Base-by-base conservation (phyloP, 2,113 vertebrate species). In the Centropus bengalensis region DNA sequence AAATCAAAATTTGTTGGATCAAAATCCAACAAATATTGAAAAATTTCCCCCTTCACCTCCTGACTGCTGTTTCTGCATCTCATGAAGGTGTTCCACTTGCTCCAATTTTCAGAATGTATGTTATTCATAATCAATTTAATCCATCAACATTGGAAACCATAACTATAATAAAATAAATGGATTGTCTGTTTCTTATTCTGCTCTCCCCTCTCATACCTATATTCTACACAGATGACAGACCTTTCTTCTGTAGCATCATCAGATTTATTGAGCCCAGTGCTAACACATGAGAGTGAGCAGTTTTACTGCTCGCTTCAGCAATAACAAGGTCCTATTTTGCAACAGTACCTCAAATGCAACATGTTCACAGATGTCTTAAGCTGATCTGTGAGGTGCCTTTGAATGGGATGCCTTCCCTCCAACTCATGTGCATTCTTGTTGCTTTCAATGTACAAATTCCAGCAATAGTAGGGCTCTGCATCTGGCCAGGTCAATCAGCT, bases 91-190 rank as follows among this genome's bases (percentile, higher is more conserved):
- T 85, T 89, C 42, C 66, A 62, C n/a, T 42, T 71, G 20, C 22
- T 84, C 40, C 27, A 3, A 23, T 54, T 92, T 81, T 40, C 70
- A 92, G 77, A 64, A 69, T 13, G 12, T 27, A 42, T 58, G 60
- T 87, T 85, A 73, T 45, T 38, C 13, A 52, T 62, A 92, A 81
- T 10, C 51, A 23, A 80, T 89, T 87, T 91, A 94, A 94, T 91
- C 28, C 47, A 24, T 85, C 51, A 80, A 12, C 71, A 70, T 2
- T 78, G 21, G 23, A 36, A 89, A 80, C 32, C 6, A 2, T 85
- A 87, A 87, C 13, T 27, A 76, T 38, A 47, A 76, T 73, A 90
- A 87, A 40, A 54, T 20, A 54, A 82, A 82, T 26, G 4, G 40
- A 19, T 80, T 83, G 18, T 78, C 91, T 78, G 68, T 56, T 85